A percentile compares a stretch with the other conserved stretches of the same genome.
These are phyloP conservation scores for Dioctria rufipes DNA, from an alignment of 2,888 invertebrate species.

Conservation along the genomic window DNA sequence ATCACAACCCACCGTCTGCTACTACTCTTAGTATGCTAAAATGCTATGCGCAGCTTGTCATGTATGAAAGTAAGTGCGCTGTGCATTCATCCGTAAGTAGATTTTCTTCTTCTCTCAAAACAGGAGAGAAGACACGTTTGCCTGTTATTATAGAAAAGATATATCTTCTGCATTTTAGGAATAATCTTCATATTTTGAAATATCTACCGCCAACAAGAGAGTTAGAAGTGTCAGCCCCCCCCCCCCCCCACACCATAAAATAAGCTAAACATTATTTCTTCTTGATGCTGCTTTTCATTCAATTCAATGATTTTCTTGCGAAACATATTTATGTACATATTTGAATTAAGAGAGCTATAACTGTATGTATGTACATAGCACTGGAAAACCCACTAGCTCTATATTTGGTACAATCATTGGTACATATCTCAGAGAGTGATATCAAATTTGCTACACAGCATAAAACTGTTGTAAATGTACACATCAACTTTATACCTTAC, in stretches of 20 bases:
- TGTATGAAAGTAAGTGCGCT: constrained; percentile 17
- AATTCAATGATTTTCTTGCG: constrained; percentile 24
- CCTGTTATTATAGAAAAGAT: constrained; percentile 8
- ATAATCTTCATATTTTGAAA: background rate
- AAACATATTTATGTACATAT: background rate
- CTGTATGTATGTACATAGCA: too few relatives aligned
- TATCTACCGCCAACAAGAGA: background rate
- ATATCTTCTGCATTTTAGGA: constrained; percentile 40
- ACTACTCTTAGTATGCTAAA: too few relatives aligned
- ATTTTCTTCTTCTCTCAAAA: too few relatives aligned
- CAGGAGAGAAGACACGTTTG: constrained; percentile 14
- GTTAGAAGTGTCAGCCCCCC: background rate
- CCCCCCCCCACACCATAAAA: too few relatives aligned
- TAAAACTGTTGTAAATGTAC: constrained; percentile 28
- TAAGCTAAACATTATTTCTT: too few relatives aligned
- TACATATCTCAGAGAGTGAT: background rate
- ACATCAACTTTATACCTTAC: background rate
- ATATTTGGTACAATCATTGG: constrained; percentile 19
- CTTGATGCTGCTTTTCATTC: too few relatives aligned
- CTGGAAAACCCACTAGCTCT: constrained; percentile 26
- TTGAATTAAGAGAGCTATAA: too few relatives aligned
- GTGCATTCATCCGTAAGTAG: too few relatives aligned
- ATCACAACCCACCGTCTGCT: too few relatives aligned
- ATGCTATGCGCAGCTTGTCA: constrained; percentile 1
- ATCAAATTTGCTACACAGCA: constrained; percentile 39